Percentiles rank a stretch among this genome's conserved stretches.
These are phyloP conservation scores for Homarus americanus DNA, from an alignment of 1,140 invertebrate genomes.

Conservation along the genomic window DNA sequence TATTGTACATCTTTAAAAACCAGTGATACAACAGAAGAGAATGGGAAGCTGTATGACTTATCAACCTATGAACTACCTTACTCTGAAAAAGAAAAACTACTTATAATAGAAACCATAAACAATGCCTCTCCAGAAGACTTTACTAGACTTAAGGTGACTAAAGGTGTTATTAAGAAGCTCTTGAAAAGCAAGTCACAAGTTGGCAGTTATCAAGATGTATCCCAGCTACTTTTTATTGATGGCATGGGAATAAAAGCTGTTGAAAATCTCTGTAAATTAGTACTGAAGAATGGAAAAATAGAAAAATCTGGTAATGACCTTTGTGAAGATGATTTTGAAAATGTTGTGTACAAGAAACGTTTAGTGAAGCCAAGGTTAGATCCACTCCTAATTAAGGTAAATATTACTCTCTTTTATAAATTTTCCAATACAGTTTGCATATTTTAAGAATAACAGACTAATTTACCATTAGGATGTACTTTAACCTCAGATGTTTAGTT, in stretches of 20 bases:
- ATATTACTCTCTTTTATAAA: neutral
- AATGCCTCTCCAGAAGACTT: neutral
- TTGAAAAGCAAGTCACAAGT: neutral
- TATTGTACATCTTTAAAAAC: neutral
- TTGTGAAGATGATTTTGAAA: neutral
- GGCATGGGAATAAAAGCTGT: slow-evolving; percentile 3
- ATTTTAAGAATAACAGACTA: too few relatives aligned
- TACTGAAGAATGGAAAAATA: neutral
- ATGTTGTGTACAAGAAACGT: neutral
- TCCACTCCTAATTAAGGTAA: neutral
- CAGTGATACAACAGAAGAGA: neutral
- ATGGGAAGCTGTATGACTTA: neutral
- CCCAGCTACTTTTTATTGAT: neutral
- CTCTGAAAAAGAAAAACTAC: neutral
- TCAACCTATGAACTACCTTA: neutral
- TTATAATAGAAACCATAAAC: neutral
- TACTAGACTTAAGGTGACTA: neutral
- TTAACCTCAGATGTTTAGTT: too few relatives aligned
- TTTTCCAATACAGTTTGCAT: too few relatives aligned
- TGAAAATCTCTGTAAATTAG: neutral
- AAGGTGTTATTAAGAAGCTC: neutral
- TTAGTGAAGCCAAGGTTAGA: slow-evolving; percentile 1
- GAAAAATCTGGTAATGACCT: neutral
- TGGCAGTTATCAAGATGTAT: neutral
- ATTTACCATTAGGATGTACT: too few relatives aligned